Evolutionary conservation across 2,113 vertebrate species (phyloP).

Genomic region (Apodemus speciosus): DNA sequence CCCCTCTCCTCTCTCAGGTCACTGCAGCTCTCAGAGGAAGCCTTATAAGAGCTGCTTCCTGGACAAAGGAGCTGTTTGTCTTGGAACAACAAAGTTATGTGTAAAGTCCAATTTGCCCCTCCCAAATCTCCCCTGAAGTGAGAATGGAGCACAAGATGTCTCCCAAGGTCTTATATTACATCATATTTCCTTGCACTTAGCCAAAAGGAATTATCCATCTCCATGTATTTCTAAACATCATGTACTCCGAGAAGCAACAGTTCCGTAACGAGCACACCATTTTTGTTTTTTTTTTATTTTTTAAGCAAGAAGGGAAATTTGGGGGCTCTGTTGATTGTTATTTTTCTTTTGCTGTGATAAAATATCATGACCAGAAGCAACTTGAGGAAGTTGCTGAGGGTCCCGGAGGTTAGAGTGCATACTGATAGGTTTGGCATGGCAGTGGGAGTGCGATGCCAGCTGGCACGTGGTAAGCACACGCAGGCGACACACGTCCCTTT

Average conservation of each 20-base stretch:
- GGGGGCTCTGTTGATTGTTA: background rate
- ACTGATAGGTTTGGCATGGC: background rate
- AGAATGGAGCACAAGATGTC: background rate
- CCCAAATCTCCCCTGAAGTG: background rate
- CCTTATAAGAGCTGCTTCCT: background rate
- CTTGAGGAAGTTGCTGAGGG: background rate
- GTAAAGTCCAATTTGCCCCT: background rate
- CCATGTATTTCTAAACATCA: background rate
- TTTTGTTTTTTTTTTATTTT: background rate
- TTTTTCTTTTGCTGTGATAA: background rate
- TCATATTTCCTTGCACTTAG: conserved; percentile 8
- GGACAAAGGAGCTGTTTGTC: background rate
- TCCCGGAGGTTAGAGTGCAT: background rate
- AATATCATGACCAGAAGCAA: background rate
- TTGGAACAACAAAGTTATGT: background rate
- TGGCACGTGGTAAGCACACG: background rate
- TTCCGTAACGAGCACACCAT: background rate
- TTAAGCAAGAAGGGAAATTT: background rate
- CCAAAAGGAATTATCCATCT: background rate
- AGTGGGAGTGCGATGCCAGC: background rate
- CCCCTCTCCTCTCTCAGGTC: background rate
- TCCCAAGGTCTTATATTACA: background rate
- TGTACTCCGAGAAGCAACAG: background rate
- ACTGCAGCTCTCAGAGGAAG: background rate
- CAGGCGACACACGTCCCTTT: too few relatives aligned